These are phyloP conservation scores for Cetonia aurata DNA, from an alignment of 2,888 invertebrate genomes.

Conservation along the genomic window DNA sequence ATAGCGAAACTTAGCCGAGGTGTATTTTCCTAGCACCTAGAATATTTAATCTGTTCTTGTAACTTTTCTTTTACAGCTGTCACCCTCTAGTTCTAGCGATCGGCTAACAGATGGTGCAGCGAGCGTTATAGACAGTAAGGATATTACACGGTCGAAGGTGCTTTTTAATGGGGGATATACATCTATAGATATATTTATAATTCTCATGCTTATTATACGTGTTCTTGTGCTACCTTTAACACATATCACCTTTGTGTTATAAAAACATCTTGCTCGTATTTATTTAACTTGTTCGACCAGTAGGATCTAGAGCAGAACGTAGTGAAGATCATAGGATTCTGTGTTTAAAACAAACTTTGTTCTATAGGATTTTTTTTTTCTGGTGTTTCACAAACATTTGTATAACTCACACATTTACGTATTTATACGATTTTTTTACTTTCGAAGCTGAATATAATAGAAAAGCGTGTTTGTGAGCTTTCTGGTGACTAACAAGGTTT, in stretches of 20 bases:
- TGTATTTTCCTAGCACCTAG: background rate
- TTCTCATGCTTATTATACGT: slow-evolving; percentile 21
- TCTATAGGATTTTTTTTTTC: background rate
- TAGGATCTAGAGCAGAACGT: slow-evolving; percentile 9
- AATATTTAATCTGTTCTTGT: background rate
- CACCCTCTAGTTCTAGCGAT: slow-evolving; percentile 34
- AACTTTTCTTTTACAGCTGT: slow-evolving; percentile 29
- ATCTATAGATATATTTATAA: background rate
- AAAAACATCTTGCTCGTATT: background rate
- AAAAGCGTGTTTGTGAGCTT: slow-evolving; percentile 21
- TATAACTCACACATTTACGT: no score
- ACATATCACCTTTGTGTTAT: slow-evolving; percentile 5
- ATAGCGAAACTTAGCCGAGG: slow-evolving; percentile 8
- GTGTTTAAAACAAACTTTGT: background rate
- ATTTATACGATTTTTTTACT: no score
- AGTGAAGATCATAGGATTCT: slow-evolving; percentile 1
- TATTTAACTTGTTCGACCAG: background rate
- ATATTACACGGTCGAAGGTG: slow-evolving; percentile 26
- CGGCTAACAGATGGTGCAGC: slow-evolving; percentile 21
- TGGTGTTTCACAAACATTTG: background rate
- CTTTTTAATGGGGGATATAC: slow-evolving; percentile 19
- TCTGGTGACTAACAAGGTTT: slow-evolving; percentile 37
- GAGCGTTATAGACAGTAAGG: slow-evolving; percentile 21
- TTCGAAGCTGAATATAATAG: no score
- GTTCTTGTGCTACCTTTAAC: slow-evolving; percentile 25